Conservation (phyloP, 37 sponge, comb jelly and placozoan genomes). For the Agelas oroides region DNA sequence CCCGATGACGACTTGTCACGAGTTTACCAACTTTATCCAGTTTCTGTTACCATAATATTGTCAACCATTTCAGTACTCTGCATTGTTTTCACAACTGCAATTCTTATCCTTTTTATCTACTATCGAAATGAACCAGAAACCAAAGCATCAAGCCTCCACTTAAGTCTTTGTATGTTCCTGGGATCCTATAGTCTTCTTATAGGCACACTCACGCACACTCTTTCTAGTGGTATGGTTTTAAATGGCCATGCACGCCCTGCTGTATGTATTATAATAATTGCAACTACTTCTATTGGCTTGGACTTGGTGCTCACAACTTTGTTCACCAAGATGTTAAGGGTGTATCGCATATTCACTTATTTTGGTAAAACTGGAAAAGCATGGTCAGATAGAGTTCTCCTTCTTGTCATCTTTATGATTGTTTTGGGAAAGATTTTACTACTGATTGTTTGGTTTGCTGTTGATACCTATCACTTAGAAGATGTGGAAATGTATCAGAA, state of each 20-base stretch:
- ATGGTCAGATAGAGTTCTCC: neutral
- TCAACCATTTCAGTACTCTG: neutral
- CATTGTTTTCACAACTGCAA: neutral
- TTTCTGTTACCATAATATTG: neutral
- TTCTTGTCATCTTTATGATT: neutral
- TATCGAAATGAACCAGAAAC: conserved; percentile 9
- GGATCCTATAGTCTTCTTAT: conserved; percentile 8
- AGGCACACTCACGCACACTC: neutral
- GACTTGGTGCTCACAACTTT: neutral
- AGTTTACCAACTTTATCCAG: neutral
- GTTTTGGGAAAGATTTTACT: neutral
- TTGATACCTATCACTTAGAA: neutral
- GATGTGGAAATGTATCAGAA: neutral
- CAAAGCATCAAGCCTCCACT: conserved; percentile 24
- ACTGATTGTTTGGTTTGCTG: neutral
- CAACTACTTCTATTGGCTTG: neutral
- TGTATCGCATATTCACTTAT: conserved; percentile 15
- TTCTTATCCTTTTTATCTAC: neutral
- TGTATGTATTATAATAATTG: neutral
- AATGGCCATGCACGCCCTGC: neutral
- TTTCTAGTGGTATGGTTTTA: neutral
- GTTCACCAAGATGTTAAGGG: neutral
- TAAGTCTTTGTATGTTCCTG: conserved; percentile 22
- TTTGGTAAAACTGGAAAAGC: conserved; percentile 8
- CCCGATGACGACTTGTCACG: conserved; percentile 4